Conservation (phyloP, 2,113 vertebrate species). For the Hystrix cristata region DNA sequence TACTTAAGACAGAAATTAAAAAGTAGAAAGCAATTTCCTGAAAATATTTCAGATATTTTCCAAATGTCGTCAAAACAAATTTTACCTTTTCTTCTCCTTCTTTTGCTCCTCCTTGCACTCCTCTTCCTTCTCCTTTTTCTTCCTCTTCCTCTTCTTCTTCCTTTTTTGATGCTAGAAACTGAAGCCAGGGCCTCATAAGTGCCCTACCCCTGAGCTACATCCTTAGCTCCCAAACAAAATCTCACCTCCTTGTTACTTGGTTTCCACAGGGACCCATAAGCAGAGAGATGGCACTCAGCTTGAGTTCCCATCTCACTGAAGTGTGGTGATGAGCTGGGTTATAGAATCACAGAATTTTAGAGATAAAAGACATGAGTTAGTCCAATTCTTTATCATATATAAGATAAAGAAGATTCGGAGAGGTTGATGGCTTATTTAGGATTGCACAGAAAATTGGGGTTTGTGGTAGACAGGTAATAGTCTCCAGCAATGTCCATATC, state of each 20-base stretch:
- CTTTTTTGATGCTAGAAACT: neutral
- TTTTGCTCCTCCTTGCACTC: too few relatives aligned
- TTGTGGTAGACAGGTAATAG: neutral
- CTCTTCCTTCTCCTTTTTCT: neutral
- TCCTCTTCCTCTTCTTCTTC: neutral
- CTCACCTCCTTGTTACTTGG: neutral
- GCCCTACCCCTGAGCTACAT: neutral
- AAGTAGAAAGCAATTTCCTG: neutral
- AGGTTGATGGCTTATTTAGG: neutral
- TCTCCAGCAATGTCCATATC: neutral
- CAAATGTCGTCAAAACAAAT: neutral
- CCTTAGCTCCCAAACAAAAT: neutral
- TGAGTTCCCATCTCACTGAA: neutral
- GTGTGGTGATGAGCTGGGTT: neutral
- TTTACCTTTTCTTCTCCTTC: neutral
- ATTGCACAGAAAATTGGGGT: neutral
- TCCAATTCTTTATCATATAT: neutral
- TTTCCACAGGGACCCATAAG: neutral
- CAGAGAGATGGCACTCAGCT: neutral
- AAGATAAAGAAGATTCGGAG: neutral
- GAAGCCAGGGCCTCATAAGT: neutral
- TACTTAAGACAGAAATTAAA: conserved; percentile 5
- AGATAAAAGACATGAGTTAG: neutral
- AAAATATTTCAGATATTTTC: conserved; percentile 19
- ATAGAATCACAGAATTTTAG: neutral